These are phyloP conservation scores for Mus caroli DNA, from an alignment of 2,797 vertebrate genomes.

Conservation along the genomic window DNA sequence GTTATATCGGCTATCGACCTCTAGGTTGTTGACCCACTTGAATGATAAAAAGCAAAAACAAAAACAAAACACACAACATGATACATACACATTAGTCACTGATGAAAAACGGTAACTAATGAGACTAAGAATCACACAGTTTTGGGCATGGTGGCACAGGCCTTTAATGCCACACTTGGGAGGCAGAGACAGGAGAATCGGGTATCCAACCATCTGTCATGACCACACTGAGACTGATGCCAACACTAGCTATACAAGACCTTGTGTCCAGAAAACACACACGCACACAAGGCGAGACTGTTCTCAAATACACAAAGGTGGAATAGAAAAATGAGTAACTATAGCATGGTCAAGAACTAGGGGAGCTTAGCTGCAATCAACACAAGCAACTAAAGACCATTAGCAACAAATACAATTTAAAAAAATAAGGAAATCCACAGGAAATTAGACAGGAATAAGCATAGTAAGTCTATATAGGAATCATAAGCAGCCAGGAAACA, in stretches of 20 bases:
- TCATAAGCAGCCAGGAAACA: neutral
- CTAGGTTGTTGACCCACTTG: constrained; percentile 99
- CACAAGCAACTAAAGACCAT: constrained; percentile 29
- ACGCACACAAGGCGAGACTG: neutral
- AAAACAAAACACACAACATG: neutral
- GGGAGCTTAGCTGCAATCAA: neutral
- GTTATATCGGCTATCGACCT: constrained; percentile 94
- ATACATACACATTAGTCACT: constrained; percentile 1
- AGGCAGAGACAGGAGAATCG: neutral
- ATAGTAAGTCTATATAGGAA: constrained; percentile 34
- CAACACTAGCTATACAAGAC: no score
- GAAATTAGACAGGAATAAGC: constrained; percentile 10
- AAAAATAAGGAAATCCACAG: neutral
- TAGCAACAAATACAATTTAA: neutral
- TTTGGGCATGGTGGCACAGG: no score
- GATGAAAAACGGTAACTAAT: neutral
- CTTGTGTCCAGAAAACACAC: neutral
- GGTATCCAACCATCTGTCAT: neutral
- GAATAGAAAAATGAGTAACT: constrained; percentile 48
- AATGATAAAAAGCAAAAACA: constrained; percentile 65
- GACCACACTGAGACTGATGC: neutral
- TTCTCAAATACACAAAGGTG: constrained; percentile 59
- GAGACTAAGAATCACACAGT: neutral
- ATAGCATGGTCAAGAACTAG: neutral
- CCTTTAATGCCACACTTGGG: neutral